These are phyloP conservation scores for Thamnophis sirtalis DNA, from an alignment of 2,113 vertebrate species.

Conservation along the genomic window DNA sequence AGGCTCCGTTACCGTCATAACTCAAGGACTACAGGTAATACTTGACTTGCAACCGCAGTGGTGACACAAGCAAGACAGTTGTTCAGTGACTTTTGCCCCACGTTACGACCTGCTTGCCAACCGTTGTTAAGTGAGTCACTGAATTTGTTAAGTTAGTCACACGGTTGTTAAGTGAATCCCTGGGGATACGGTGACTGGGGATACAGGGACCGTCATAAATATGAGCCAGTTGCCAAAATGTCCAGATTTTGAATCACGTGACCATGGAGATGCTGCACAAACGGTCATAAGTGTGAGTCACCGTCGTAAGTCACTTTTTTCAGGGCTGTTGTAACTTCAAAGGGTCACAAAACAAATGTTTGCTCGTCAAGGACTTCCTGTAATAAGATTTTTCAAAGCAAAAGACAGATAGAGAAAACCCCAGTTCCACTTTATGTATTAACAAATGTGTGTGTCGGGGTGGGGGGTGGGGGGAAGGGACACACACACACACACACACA, in stretches of 20 bases:
- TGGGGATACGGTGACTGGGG: rapidly evolving
- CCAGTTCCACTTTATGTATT: background rate
- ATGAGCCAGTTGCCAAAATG: background rate
- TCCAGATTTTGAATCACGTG: background rate
- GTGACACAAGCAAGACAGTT: too few species aligned
- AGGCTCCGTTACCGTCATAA: too few species aligned
- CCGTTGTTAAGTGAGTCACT: too few species aligned
- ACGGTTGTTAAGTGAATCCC: too few species aligned
- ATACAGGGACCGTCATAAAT: too few species aligned
- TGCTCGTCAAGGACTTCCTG: background rate
- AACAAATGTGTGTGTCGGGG: background rate
- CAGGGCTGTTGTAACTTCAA: background rate
- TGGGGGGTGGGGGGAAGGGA: too few species aligned
- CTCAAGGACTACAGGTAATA: too few species aligned
- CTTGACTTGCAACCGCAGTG: too few species aligned
- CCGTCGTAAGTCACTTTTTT: background rate
- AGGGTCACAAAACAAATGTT: background rate
- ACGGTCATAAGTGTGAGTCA: background rate
- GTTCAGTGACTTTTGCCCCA: too few species aligned
- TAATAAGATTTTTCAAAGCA: background rate
- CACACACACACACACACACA: background rate
- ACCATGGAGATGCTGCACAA: background rate
- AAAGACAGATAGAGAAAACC: background rate
- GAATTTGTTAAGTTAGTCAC: background rate
- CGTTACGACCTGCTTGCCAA: too few species aligned